These are phyloP conservation scores for Neomorphus geoffroyi DNA, from an alignment of 2,797 vertebrate genomes.

Conservation along the genomic window DNA sequence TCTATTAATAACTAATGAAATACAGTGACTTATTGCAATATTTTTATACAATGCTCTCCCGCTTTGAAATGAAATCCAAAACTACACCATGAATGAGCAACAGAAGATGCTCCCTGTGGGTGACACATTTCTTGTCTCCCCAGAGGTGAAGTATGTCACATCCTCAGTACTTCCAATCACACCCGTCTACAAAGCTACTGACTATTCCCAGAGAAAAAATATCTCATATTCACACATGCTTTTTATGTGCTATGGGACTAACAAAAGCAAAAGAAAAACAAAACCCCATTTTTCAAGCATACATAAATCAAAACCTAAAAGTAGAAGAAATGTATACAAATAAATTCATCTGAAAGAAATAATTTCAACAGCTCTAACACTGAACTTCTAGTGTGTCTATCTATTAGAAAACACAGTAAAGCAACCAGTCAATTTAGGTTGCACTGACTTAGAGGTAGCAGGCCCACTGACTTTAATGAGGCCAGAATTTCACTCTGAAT, in stretches of 20 bases:
- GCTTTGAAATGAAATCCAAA: slow-evolving; percentile 31
- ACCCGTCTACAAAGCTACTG: slow-evolving; percentile 5
- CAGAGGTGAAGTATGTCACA: not conserved
- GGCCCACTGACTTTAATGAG: not conserved
- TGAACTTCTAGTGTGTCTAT: not conserved
- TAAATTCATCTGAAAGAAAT: not conserved
- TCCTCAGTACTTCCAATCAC: not conserved
- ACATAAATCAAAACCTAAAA: not conserved
- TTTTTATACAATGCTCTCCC: not conserved
- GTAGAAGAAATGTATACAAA: not conserved
- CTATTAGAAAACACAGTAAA: not conserved
- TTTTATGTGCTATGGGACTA: not conserved
- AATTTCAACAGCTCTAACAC: not conserved
- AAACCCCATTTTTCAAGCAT: not conserved
- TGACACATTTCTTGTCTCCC: not conserved
- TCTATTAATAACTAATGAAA: slow-evolving; percentile 58
- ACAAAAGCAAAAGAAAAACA: not conserved
- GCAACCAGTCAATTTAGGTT: not conserved
- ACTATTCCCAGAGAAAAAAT: not conserved
- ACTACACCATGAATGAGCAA: slow-evolving; percentile 15
- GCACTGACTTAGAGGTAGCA: not conserved
- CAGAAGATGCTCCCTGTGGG: not conserved
- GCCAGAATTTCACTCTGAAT: not conserved
- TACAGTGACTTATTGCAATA: slow-evolving; percentile 31
- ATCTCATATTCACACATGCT: not conserved